Evolutionary conservation across 1,140 invertebrate species (phyloP).

Genomic region (Leptonema lineaticorne): DNA sequence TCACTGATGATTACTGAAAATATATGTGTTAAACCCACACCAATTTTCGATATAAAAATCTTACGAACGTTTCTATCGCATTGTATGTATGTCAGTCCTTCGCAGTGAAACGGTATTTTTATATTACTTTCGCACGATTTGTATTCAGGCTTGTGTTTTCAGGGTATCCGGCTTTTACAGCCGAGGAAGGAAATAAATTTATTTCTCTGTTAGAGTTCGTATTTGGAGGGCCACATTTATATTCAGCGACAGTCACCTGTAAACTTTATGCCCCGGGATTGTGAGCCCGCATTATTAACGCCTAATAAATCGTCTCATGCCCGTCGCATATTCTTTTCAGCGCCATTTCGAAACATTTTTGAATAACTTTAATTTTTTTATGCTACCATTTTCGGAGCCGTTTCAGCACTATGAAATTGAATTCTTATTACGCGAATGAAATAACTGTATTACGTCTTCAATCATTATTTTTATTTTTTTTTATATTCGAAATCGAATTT

Average conservation of each 20-base stretch:
- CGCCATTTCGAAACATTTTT: too few species aligned
- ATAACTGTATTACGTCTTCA: not conserved
- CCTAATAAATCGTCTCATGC: constrained; percentile 35
- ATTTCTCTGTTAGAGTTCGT: constrained; percentile 40
- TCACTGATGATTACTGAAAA: too few species aligned
- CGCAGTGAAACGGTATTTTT: constrained; percentile 34
- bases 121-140: constrained; percentile 37
- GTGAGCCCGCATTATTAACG: constrained; percentile 38
- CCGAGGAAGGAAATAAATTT: constrained; percentile 40
- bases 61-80: constrained; percentile 4
- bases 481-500: too few species aligned
- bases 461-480: too few species aligned
- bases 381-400: not conserved
- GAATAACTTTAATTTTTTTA: not conserved
- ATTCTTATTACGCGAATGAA: not conserved
- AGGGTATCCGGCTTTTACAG: constrained; percentile 39
- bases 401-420: not conserved
- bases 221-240: constrained; percentile 34
- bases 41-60: too few species aligned
- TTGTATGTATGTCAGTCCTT: constrained; percentile 20
- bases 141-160: constrained; percentile 34
- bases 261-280: constrained; percentile 39
- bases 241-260: constrained; percentile 36
- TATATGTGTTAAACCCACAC: too few species aligned
- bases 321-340: constrained; percentile 4